These are phyloP conservation scores for Streblospio benedicti DNA, from an alignment of 1,140 invertebrate species.

Conservation along the genomic window DNA sequence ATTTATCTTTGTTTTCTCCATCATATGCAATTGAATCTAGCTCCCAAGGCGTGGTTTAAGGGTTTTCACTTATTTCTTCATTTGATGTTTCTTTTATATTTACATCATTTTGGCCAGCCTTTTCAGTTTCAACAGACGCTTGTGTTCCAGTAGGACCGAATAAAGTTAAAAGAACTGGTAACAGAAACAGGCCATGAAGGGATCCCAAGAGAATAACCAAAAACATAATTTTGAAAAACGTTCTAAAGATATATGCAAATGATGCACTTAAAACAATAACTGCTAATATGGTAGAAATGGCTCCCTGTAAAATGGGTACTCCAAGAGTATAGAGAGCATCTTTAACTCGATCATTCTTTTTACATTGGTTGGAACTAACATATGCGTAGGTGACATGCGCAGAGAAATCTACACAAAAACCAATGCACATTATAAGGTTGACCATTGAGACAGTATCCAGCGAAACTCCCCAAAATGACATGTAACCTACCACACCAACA, in stretches of 20 bases:
- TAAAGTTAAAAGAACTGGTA: slow-evolving; percentile 78
- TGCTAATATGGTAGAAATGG: slow-evolving; percentile 83
- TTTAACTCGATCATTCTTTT: slow-evolving; percentile 59
- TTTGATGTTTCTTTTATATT: too few relatives aligned
- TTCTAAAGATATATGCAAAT: slow-evolving; percentile 92
- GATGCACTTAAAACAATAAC: slow-evolving; percentile 77
- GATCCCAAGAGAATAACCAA: slow-evolving; percentile 89
- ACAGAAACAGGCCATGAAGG: slow-evolving; percentile 79
- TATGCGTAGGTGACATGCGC: slow-evolving; percentile 96
- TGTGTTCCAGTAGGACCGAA: too few relatives aligned
- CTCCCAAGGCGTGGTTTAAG: too few relatives aligned
- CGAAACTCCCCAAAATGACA: slow-evolving; percentile 90
- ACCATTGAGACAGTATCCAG: slow-evolving; percentile 97
- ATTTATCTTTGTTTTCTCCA: too few relatives aligned
- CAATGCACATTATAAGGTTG: slow-evolving; percentile 96
- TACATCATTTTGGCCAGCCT: too few relatives aligned
- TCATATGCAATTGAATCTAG: too few relatives aligned
- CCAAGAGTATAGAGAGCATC: slow-evolving; percentile 82
- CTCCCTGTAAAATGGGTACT: slow-evolving; percentile 87
- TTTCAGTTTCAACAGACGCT: too few relatives aligned
- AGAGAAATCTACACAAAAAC: slow-evolving; percentile 94
- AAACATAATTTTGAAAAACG: slow-evolving; percentile 99
- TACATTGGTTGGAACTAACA: slow-evolving; percentile 61
- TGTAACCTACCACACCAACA: slow-evolving; percentile 87
- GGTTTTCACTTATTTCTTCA: too few relatives aligned